These are phyloP conservation scores for Athetis lepigone DNA, from an alignment of 2,888 invertebrate species.

Conservation along the genomic window DNA sequence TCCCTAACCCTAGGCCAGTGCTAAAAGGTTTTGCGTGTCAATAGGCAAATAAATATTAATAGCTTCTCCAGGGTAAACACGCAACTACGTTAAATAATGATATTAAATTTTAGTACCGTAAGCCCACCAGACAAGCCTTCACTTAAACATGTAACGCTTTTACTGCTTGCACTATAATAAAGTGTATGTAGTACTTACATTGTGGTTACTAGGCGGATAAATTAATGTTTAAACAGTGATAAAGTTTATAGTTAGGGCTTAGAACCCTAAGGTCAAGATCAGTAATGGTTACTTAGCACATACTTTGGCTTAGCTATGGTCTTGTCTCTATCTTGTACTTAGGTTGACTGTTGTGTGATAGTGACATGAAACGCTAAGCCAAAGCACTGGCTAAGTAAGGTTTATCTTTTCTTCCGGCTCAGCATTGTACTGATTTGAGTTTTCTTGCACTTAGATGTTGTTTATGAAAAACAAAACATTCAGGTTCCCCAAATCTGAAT, in stretches of 20 bases:
- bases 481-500: no score
- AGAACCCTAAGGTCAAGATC: no score
- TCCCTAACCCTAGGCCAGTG: conserved; percentile 21
- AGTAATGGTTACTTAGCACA: no score
- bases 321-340: no score
- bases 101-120: conserved; percentile 49
- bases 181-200: conserved; percentile 19
- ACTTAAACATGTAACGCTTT: conserved; percentile 36
- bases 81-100: conserved; percentile 35
- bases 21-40: conserved; percentile 51
- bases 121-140: conserved; percentile 20
- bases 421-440: not conserved
- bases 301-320: no score
- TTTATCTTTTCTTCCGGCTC: not conserved
- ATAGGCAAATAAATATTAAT: conserved; percentile 49
- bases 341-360: no score
- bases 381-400: no score
- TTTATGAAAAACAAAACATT: not conserved
- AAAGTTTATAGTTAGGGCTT: not conserved
- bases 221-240: not conserved
- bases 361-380: no score
- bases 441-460: not conserved
- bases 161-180: conserved; percentile 22
- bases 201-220: conserved; percentile 9
- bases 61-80: conserved; percentile 23